phyloP scores from a whole-genome alignment of 2,113 vertebrate species.

The Erinaceus europaeus region DNA sequence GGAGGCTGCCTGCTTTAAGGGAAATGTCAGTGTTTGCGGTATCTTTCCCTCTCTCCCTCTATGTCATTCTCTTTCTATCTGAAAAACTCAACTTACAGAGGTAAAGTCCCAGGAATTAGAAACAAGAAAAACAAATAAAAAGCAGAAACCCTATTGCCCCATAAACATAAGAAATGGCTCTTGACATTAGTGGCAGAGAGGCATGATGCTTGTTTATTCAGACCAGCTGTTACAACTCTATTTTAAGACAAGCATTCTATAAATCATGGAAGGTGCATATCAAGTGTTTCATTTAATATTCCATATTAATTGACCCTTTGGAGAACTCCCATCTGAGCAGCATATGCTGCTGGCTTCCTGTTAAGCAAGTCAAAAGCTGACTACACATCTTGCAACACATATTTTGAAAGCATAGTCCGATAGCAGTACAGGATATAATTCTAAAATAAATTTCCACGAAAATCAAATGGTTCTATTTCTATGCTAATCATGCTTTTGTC shows the following conservation, averaged over 20 bases:
- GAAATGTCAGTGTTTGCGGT: no score
- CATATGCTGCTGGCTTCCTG: constrained; percentile 74
- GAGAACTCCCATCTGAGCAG: constrained; percentile 58
- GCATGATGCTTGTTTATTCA: constrained; percentile 37
- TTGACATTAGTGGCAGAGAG: background rate
- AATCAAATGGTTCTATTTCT: background rate
- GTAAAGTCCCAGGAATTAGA: no score
- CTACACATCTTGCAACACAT: constrained; percentile 64
- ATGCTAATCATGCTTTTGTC: constrained; percentile 38
- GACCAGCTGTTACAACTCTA: constrained; percentile 68
- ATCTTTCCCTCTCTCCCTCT: no score
- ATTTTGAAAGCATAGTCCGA: constrained; percentile 72
- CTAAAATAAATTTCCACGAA: constrained; percentile 53
- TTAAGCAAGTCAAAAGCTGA: constrained; percentile 70
- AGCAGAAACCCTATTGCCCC: no score
- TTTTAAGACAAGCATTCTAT: constrained; percentile 66
- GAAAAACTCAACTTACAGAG: no score
- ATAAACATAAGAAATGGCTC: background rate
- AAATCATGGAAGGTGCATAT: constrained; percentile 70
- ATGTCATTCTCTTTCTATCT: no score
- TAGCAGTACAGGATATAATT: constrained; percentile 53
- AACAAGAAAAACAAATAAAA: no score
- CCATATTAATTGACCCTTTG: constrained; percentile 75
- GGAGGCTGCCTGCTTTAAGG: no score
- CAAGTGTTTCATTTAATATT: constrained; percentile 73